Base-by-base conservation (phyloP, 92 coral and sea anemone genomes). In the Meandrina meandrites region DNA sequence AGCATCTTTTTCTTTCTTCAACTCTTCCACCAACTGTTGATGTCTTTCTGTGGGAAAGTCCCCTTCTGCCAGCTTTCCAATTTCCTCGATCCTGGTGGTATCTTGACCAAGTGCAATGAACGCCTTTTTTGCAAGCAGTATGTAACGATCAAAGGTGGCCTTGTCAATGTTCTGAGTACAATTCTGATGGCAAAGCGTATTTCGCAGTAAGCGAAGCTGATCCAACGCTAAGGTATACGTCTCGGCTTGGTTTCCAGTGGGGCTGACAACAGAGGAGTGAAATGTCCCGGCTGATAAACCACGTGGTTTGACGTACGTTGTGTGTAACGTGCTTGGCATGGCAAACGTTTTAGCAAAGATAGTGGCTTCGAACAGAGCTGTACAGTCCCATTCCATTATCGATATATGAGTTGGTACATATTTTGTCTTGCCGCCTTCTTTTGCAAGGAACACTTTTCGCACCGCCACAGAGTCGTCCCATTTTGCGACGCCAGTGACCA, bases 201-300 rank as follows among this genome's bases (percentile, higher is more conserved):
- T 90, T 42, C 93, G 32, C n/a, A 90, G 86, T 7, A 73, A 35
- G 35, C 93, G 90, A 4, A 90, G 84, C 71, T 90, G 93, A 69
- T 90, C 90, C 74, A 90, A n/a, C 19, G 90, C 84, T 21, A 90
- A 77, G 3, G 85, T 84, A 37, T 53, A 73, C 36, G 90, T 86
- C 62, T 90, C 93, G 18, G 83, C 78, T 10, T 37, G 19, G 53
- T 62, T 45, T 32, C 81, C 85, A 30, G 78, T 75, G 19, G 66
- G 42, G 47, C 93, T 87, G 21, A 8, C 4, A 19, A 90, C 80
- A 50, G 88, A 8, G 5, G 70, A 0, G 48, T 92, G 94, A 60
- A 92, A 92, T 31, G 88, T 22, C 7, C 88, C 92, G 6, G 60
- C 10, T n/a, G 79, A 31, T 40, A 50, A 74, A 18, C 48, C 80